Percentiles rank a stretch among this genome's conserved stretches.
Conservation (phyloP, 2,797 vertebrate genomes). For the Aldrovandia affinis region DNA sequence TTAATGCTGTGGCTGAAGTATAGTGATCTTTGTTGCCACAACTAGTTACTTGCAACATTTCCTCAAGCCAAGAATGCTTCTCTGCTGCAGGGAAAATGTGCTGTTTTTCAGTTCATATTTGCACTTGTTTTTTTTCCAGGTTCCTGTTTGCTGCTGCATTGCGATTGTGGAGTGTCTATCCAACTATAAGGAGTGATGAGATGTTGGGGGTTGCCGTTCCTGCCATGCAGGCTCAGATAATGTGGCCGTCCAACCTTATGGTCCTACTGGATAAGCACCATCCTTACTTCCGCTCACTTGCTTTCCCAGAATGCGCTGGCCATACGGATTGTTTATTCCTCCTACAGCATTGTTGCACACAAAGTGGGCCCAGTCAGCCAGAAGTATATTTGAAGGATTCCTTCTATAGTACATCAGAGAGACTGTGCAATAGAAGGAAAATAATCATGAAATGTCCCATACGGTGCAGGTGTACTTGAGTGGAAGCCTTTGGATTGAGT, state of each 20-base stretch:
- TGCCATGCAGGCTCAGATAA: neutral
- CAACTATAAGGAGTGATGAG: neutral
- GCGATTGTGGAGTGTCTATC: neutral
- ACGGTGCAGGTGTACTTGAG: too few species aligned
- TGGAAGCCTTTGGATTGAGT: neutral
- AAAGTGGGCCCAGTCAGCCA: too few species aligned
- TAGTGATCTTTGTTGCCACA: neutral
- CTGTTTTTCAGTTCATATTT: neutral
- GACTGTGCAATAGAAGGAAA: too few species aligned
- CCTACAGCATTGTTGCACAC: too few species aligned
- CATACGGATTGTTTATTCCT: neutral
- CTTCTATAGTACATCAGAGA: too few species aligned
- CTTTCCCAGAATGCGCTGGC: neutral
- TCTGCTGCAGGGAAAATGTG: neutral
- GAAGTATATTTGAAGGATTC: too few species aligned
- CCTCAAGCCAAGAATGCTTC: neutral
- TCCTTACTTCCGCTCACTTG: neutral
- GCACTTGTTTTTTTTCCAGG: neutral
- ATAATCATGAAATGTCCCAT: too few species aligned
- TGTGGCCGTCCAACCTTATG: neutral
- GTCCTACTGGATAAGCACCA: neutral
- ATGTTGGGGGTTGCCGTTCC: neutral
- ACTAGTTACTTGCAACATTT: neutral
- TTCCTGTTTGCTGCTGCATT: neutral
- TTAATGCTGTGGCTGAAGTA: too few species aligned